A percentile compares a stretch with the other conserved stretches of the same genome.
Evolutionary conservation across 2,888 invertebrate species (phyloP).

Genomic region (Eupithecia exiguata): DNA sequence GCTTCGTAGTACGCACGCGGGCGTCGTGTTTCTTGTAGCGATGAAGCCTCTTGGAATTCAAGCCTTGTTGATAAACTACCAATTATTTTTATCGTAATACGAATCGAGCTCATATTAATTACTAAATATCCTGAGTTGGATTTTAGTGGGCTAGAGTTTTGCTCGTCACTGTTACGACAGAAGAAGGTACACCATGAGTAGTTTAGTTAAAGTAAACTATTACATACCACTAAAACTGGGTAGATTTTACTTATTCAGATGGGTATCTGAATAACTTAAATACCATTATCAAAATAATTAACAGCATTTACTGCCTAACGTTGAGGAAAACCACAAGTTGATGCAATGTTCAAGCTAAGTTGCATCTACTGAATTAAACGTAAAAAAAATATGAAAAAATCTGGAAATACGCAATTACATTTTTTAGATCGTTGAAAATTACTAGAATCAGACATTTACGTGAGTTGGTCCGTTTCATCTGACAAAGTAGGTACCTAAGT

Average conservation of each 20-base stretch:
- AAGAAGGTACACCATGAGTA: background rate
- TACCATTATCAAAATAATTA: background rate
- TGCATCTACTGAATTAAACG: conserved; percentile 40
- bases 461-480: background rate
- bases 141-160: background rate
- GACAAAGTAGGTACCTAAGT: background rate
- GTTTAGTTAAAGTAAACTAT: too few relatives aligned
- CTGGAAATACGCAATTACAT: background rate
- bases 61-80: conserved; percentile 51
- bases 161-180: background rate
- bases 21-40: conserved; percentile 55
- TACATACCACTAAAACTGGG: too few relatives aligned
- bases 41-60: conserved; percentile 61
- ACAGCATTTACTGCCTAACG: background rate
- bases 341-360: conserved; percentile 58
- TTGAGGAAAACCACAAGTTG: conserved; percentile 45
- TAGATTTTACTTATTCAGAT: too few relatives aligned
- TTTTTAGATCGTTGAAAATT: background rate
- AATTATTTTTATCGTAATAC: conserved; percentile 41
- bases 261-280: background rate
- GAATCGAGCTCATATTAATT: conserved; percentile 6
- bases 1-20: conserved; percentile 45
- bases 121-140: background rate
- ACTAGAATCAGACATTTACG: background rate
- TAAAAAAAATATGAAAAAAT: background rate